A percentile compares a stretch with the other conserved stretches of the same genome.
Conservation (phyloP, 2,888 invertebrate genomes). For the Himalopsyche anomala region DNA sequence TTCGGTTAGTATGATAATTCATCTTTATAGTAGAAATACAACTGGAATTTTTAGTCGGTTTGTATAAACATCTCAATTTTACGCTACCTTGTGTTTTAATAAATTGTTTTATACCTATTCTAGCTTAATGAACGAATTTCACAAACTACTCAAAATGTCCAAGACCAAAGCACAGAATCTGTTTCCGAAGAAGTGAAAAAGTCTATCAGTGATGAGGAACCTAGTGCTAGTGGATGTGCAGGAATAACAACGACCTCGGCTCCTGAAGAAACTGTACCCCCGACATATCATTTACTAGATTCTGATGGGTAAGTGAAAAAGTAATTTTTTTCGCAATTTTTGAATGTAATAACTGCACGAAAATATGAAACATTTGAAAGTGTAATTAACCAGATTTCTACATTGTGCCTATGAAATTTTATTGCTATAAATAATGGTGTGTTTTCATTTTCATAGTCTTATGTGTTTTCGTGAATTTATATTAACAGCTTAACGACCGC, state of each 20-base stretch:
- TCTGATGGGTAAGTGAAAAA: background rate
- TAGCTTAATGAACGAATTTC: background rate
- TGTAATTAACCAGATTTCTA: too few species aligned
- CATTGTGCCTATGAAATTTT: too few species aligned
- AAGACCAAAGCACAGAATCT: background rate
- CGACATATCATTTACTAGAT: background rate
- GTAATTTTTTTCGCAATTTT: too few species aligned
- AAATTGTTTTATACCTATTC: background rate
- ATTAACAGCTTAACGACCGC: too few species aligned
- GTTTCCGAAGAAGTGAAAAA: background rate
- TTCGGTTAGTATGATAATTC: background rate
- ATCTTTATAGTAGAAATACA: background rate
- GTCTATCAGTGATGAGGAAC: conserved; percentile 16
- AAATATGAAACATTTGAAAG: too few species aligned
- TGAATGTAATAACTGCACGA: too few species aligned
- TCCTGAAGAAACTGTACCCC: background rate
- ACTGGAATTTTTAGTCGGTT: too few species aligned
- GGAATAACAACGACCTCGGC: background rate
- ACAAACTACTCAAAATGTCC: background rate
- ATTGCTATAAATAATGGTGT: too few species aligned
- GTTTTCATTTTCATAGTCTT: too few species aligned
- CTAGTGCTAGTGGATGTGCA: background rate
- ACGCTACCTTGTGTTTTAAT: background rate
- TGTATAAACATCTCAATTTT: too few species aligned
- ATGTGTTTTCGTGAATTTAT: too few species aligned